These are phyloP conservation scores for Ichneumoninae sp. DNA, from an alignment of 2,888 invertebrate genomes.

Conservation along the genomic window DNA sequence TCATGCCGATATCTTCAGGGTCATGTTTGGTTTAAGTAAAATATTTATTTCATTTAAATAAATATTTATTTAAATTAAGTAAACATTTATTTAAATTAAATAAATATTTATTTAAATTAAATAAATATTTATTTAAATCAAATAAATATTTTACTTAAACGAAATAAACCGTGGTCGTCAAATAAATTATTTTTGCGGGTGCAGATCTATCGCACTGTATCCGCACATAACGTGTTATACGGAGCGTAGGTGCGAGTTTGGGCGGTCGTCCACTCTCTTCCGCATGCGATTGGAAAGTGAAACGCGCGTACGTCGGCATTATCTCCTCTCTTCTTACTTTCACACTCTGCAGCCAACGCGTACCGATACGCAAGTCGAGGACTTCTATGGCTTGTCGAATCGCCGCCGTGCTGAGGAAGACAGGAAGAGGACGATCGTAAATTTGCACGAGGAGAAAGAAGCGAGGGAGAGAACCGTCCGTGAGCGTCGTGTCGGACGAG, in stretches of 20 bases:
- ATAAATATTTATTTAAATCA: too few relatives aligned
- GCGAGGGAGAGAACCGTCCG: neutral
- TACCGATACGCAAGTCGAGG: neutral
- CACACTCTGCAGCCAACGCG: neutral
- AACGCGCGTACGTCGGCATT: constrained; percentile 43
- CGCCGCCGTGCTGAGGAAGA: constrained; percentile 3
- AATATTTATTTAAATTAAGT: too few relatives aligned
- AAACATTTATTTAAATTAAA: too few relatives aligned
- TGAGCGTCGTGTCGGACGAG: constrained; percentile 19
- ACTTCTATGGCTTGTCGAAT: constrained; percentile 10
- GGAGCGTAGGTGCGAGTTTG: neutral
- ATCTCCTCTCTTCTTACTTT: neutral
- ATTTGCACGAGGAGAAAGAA: constrained; percentile 47
- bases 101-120: too few relatives aligned
- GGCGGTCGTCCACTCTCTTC: neutral
- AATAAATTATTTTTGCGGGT: too few relatives aligned
- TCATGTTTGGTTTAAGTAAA: too few relatives aligned
- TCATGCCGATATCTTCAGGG: too few relatives aligned
- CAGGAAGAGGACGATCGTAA: constrained; percentile 59
- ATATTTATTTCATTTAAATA: too few relatives aligned
- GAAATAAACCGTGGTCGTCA: too few relatives aligned
- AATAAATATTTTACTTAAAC: too few relatives aligned
- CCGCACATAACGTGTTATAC: neutral
- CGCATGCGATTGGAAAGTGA: constrained; percentile 24
- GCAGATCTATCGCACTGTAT: too few relatives aligned